Conservation (phyloP, 2,113 vertebrate species). For the Dasyurus viverrinus region DNA sequence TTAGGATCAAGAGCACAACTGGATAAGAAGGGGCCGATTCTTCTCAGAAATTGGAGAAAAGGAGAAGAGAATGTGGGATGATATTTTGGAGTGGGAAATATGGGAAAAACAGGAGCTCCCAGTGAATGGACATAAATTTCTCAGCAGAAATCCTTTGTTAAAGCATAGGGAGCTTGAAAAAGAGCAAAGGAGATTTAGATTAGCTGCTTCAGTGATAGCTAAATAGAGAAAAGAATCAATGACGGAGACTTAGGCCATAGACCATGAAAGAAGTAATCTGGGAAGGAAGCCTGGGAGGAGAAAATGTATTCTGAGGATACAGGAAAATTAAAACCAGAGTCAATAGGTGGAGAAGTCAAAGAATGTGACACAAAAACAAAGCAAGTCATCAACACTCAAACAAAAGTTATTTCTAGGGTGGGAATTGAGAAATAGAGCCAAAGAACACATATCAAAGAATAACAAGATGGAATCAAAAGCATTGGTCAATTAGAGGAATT, state of each 20-base stretch:
- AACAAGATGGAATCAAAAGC: background rate
- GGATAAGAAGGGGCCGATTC: background rate
- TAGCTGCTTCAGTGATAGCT: background rate
- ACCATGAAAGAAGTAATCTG: background rate
- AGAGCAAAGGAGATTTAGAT: background rate
- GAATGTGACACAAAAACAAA: background rate
- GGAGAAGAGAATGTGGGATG: background rate
- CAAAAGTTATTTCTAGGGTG: background rate
- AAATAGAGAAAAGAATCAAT: background rate
- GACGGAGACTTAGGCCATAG: background rate
- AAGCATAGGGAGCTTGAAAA: background rate
- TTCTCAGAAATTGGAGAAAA: background rate
- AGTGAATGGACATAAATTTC: background rate
- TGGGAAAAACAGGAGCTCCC: background rate
- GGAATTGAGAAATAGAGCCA: background rate
- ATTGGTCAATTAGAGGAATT: background rate
- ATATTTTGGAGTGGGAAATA: background rate
- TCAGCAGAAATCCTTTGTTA: background rate
- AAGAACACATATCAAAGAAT: background rate
- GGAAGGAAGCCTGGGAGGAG: background rate
- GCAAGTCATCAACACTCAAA: background rate
- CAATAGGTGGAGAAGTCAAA: background rate
- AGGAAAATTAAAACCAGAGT: background rate
- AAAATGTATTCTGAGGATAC: background rate
- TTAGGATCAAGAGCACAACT: background rate